These are phyloP conservation scores for Euplexia lucipara DNA, from an alignment of 2,888 invertebrate genomes.

Conservation along the genomic window DNA sequence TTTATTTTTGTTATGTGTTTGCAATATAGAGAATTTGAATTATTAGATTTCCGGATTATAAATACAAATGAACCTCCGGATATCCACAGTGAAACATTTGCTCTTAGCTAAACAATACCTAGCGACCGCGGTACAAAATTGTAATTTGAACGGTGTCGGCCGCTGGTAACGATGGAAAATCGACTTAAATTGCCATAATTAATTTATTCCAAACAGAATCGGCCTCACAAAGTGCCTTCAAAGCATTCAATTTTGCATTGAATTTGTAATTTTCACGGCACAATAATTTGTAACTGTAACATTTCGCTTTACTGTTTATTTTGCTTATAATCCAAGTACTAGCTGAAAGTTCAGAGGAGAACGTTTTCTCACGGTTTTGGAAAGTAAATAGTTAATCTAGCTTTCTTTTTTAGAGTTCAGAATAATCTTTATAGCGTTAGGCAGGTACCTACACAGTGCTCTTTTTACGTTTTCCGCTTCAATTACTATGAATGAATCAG, in stretches of 20 bases:
- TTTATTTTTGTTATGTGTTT: neutral
- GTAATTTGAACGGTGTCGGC: conserved; percentile 84
- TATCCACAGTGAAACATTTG: conserved; percentile 59
- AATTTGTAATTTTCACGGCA: conserved; percentile 89
- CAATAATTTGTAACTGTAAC: conserved; percentile 89
- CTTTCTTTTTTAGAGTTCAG: conserved; percentile 80
- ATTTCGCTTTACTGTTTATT: conserved; percentile 84
- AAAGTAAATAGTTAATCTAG: conserved; percentile 80
- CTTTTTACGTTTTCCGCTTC: conserved; percentile 65
- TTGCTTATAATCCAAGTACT: conserved; percentile 69
- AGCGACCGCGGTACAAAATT: conserved; percentile 78
- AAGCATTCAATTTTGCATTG: conserved; percentile 88
- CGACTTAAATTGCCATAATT: conserved; percentile 86
- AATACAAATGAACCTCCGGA: conserved; percentile 15
- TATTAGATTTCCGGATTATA: conserved; percentile 6
- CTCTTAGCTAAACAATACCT: conserved; percentile 72
- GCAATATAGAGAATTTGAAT: neutral
- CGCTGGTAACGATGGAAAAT: conserved; percentile 82
- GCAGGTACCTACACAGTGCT: conserved; percentile 48
- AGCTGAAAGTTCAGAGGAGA: conserved; percentile 74
- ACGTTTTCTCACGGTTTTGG: conserved; percentile 86
- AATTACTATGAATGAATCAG: conserved; percentile 47
- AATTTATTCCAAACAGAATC: conserved; percentile 89
- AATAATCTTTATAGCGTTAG: conserved; percentile 68
- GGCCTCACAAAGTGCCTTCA: conserved; percentile 82